Conservation (phyloP, 2,888 invertebrate species). For the Gortyna flavago region DNA sequence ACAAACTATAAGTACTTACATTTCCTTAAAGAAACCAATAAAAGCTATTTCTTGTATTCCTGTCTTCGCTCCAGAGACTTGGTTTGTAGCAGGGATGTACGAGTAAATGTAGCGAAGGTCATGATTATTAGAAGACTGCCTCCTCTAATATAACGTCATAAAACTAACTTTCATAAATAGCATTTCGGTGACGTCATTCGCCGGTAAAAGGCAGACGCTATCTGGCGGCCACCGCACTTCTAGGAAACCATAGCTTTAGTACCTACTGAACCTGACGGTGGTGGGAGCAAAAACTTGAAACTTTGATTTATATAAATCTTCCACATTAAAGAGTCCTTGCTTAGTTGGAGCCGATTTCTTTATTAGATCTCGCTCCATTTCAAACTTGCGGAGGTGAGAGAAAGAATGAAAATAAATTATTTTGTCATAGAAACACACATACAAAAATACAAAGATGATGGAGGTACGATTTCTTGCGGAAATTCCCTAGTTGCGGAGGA, state of each 20-base stretch:
- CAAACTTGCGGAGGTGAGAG: neutral
- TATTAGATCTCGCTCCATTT: neutral
- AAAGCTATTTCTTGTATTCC: constrained; percentile 47
- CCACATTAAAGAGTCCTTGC: neutral
- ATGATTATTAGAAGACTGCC: neutral
- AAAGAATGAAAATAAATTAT: neutral
- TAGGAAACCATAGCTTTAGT: too few species aligned
- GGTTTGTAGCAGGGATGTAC: neutral
- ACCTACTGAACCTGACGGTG: too few species aligned
- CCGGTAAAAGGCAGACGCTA: neutral
- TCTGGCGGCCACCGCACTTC: too few species aligned
- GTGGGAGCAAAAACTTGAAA: too few species aligned
- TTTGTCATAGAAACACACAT: neutral
- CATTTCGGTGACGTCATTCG: neutral
- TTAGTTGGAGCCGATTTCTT: neutral
- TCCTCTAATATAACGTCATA: neutral
- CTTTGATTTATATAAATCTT: neutral
- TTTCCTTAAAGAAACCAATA: constrained; percentile 24
- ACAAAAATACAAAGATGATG: too few species aligned
- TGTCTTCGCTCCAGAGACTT: constrained; percentile 6
- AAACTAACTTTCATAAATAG: neutral
- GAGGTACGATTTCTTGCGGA: neutral
- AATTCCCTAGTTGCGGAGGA: neutral
- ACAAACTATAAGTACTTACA: neutral
- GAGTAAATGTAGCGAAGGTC: neutral